phyloP scores from a whole-genome alignment of 1,140 invertebrate species.

The Antheraea mylitta region DNA sequence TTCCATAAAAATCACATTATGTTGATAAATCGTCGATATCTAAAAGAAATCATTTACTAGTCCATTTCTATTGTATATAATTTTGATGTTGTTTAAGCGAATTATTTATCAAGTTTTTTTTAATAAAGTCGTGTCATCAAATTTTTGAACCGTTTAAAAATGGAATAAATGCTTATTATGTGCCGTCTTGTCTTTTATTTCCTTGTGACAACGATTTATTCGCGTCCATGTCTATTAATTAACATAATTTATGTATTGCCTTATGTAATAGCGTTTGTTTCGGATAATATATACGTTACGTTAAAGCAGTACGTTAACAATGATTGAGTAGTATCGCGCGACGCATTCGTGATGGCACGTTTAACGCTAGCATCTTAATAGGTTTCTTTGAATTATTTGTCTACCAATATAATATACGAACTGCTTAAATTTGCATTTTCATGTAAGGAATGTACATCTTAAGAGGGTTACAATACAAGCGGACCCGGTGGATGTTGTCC shows the following conservation, averaged over 20 bases:
- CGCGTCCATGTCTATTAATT: neutral
- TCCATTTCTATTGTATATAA: neutral
- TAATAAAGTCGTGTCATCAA: neutral
- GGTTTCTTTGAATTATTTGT: no score
- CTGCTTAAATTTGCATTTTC: no score
- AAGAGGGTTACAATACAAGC: no score
- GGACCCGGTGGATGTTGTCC: no score
- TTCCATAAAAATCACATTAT: neutral
- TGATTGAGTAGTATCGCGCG: constrained; percentile 26
- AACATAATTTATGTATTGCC: constrained; percentile 9
- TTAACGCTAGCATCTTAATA: constrained; percentile 31
- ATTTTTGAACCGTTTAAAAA: neutral
- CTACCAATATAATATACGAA: no score
- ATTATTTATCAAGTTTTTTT: neutral
- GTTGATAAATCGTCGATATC: neutral
- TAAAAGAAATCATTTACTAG: neutral
- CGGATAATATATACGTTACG: neutral
- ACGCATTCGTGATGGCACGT: constrained; percentile 32
- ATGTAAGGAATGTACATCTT: no score
- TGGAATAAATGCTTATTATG: constrained; percentile 6
- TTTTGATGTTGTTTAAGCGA: neutral
- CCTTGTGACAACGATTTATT: neutral
- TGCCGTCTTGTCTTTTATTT: neutral
- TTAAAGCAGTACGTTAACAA: constrained; percentile 7
- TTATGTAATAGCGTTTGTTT: constrained; percentile 2